Evolutionary conservation across 2,888 invertebrate species (phyloP), one percentile per base, ranked within the genome.

Genomic region (Orthosia incerta): DNA sequence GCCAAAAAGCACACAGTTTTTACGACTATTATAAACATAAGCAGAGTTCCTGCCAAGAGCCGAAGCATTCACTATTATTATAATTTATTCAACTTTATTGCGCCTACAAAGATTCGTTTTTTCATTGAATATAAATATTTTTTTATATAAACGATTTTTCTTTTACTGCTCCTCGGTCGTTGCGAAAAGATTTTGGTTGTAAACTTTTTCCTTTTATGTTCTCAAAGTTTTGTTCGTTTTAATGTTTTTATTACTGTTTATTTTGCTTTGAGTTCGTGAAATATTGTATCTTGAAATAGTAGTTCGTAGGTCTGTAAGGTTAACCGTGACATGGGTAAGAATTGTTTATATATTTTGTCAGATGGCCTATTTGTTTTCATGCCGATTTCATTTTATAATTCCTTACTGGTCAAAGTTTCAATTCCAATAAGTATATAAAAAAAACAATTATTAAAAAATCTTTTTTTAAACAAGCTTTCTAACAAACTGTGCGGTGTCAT

Each of bases 1-100:
- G 71, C 71, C 79, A 76, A 70, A 64, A 73, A 76, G 31, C 62
- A 73, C n/a, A 51, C 13, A 76, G 11, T 56, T 67, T 63, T 79
- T 74, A 79, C 23, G 76, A 71, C 57, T 50, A 55, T 57, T 64
- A 56, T 56, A 68, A 64, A 63, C 63, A 64, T 63, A 76, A 71
- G 67, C 57, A 56, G n/a, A 46, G 26, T 63, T 66, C 31, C 20
- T 59, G 39, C 51, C 62, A 67, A 64, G 23, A 61, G 7, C 31
- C 9, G 26, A 71, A 57, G 59, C 12, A 56, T 67, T 67, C 45
- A 71, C 63, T 69, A 74, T 75, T 64, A 57, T 71, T 72, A 71
- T 78, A 84, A 84, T 82, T 73, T 76, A 77, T 78, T 77, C 64
- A 0, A 31, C 62, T 71, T 71, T 75, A 77, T 78, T 80, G 67